Conservation (phyloP, 2,113 vertebrate species). For the Vanacampus margaritifer region DNA sequence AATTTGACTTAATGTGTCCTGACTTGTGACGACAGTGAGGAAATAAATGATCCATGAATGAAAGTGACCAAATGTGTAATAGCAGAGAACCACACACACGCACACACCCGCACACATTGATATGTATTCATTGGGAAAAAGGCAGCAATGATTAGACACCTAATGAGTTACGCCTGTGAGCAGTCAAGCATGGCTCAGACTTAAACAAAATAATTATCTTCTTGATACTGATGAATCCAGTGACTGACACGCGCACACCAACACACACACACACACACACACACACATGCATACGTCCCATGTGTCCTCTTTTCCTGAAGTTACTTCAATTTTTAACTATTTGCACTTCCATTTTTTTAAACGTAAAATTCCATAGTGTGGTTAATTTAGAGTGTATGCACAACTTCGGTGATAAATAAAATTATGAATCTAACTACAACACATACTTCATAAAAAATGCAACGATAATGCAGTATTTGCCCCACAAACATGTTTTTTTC, state of each 20-base stretch:
- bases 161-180: constrained; percentile 53
- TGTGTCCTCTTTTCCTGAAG: constrained; percentile 3
- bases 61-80: constrained; percentile 36
- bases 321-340: constrained; percentile 28
- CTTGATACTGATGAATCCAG: constrained; percentile 49
- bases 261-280: constrained; percentile 16
- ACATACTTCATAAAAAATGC: no score
- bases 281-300: not conserved
- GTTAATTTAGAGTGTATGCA: no score
- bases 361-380: not conserved
- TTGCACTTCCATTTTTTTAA: constrained; percentile 17
- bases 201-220: constrained; percentile 60
- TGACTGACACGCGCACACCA: constrained; percentile 17
- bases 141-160: constrained; percentile 56
- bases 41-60: constrained; percentile 32
- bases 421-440: no score
- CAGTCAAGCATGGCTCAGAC: constrained; percentile 49
- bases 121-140: constrained; percentile 55
- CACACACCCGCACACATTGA: constrained; percentile 17
- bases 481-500: no score
- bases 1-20: constrained; percentile 41
- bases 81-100: constrained; percentile 10
- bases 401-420: no score
- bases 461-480: no score
- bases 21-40: constrained; percentile 26